Conservation (phyloP, 2,113 vertebrate species). For the Scopus umbretta region DNA sequence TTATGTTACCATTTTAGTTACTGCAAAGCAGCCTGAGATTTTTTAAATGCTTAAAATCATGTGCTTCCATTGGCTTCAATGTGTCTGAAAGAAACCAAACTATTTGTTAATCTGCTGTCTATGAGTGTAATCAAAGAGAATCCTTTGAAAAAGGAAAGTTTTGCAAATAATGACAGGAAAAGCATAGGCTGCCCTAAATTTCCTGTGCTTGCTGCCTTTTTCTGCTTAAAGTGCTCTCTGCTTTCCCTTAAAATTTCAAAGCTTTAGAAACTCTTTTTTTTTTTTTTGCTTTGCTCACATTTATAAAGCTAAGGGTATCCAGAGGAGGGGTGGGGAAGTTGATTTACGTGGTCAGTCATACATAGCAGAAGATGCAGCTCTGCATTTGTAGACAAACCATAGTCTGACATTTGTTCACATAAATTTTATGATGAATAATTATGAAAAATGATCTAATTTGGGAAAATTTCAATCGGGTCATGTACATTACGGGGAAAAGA, state of each 20-base stretch:
- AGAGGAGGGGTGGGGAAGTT: accelerated
- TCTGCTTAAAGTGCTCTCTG: background rate
- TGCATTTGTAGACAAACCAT: background rate
- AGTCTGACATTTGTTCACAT: background rate
- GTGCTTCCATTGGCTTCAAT: background rate
- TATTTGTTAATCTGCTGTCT: background rate
- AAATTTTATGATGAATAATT: slow-evolving; percentile 21
- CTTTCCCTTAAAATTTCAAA: background rate
- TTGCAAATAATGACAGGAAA: background rate
- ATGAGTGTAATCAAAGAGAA: background rate
- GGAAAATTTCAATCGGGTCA: slow-evolving; percentile 14
- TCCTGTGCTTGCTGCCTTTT: background rate
- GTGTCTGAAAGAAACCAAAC: background rate
- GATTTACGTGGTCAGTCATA: background rate
- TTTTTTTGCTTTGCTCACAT: background rate
- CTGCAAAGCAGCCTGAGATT: background rate
- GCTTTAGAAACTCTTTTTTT: background rate
- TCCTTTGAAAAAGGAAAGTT: background rate
- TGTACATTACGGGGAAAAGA: background rate
- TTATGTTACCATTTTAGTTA: background rate
- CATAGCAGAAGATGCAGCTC: background rate
- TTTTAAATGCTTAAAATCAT: background rate
- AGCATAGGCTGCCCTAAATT: background rate
- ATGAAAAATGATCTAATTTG: slow-evolving; percentile 32
- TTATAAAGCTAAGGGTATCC: background rate